Evolutionary conservation across 2,113 vertebrate genomes (phyloP), one percentile per base, ranked within the genome.

Genomic region (Etheostoma spectabile): DNA sequence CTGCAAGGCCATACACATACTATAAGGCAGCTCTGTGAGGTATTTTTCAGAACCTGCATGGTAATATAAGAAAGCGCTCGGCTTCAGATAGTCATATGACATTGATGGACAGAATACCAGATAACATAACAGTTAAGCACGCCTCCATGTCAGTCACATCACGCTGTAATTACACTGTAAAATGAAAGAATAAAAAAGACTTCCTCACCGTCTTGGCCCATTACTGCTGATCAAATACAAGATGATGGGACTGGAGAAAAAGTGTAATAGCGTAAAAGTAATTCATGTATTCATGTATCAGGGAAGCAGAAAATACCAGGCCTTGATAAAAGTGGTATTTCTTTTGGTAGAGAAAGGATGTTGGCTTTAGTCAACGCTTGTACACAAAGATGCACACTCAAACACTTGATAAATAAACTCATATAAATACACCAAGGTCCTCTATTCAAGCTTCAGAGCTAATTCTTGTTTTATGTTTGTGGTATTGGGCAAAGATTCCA

Each of bases 211-310:
- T 78, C 63, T 68, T 21, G 38, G 51, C 62, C 86, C 68, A 87
- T 91, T 80, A 87, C 72, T 60, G 61, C 57, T 70, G 76, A 90
- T 91, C 83, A 88, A 84, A 69, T 59, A 24, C 22, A 38, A 73
- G 64, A 70, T 42, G 30, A 77, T 55, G 64, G 24, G 22, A 46
- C 45, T 10, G 15, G 11, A 14, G 42, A 49, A 53, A 74, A 63
- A 30, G 35, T 65, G 24, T 27, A 27, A 27, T 27, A 27, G 27
- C 3, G 27, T 27, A 2, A 27, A 27, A 27, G 27, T 27, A 27
- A 27, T 27, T 27, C 27, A 27, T 27, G 18, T 38, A 46, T 71
- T 72, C 65, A 42, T 71, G n/a, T 60, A 48, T 69, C 64, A 57
- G n/a, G 49, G 42, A 8, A 48, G 38, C 53, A 78, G 24, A 72